Evolutionary conservation across 2,113 vertebrate genomes (phyloP).

Genomic region (Eublepharis macularius): DNA sequence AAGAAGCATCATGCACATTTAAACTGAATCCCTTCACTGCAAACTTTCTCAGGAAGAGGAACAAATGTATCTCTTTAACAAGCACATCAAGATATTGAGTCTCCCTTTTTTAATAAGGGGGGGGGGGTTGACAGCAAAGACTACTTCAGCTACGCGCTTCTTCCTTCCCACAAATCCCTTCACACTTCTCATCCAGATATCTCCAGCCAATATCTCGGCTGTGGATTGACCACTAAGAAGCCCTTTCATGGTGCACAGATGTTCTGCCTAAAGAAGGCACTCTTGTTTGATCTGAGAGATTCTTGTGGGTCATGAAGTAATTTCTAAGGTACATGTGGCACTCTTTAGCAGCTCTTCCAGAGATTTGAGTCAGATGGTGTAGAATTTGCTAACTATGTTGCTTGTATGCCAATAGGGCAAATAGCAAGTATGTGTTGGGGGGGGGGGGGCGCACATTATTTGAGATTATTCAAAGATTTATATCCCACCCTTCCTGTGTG

Average conservation of each 20-base stretch:
- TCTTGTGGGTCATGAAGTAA: not conserved
- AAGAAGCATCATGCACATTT: not conserved
- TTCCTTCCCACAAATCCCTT: too few relatives aligned
- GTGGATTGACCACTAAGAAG: not conserved
- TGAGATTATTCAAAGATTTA: too few relatives aligned
- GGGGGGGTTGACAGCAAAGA: too few relatives aligned
- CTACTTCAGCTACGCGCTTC: too few relatives aligned
- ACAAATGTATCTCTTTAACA: not conserved
- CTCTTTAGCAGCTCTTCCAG: not conserved
- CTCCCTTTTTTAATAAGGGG: not conserved
- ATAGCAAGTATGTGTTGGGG: too few relatives aligned
- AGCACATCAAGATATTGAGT: not conserved
- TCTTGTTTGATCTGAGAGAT: not conserved
- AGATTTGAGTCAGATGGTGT: accelerated
- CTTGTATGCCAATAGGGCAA: too few relatives aligned
- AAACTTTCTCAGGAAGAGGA: not conserved
- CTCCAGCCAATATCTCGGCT: not conserved
- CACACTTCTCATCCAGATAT: too few relatives aligned
- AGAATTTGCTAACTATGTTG: not conserved
- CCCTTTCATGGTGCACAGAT: not conserved
- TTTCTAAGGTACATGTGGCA: not conserved
- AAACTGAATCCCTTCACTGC: not conserved
- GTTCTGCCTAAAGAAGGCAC: not conserved
- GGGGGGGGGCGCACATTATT: too few relatives aligned
- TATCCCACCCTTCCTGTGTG: too few relatives aligned